Conservation (phyloP, 2,113 vertebrate species). For the Leptobrachium ailaonicum region DNA sequence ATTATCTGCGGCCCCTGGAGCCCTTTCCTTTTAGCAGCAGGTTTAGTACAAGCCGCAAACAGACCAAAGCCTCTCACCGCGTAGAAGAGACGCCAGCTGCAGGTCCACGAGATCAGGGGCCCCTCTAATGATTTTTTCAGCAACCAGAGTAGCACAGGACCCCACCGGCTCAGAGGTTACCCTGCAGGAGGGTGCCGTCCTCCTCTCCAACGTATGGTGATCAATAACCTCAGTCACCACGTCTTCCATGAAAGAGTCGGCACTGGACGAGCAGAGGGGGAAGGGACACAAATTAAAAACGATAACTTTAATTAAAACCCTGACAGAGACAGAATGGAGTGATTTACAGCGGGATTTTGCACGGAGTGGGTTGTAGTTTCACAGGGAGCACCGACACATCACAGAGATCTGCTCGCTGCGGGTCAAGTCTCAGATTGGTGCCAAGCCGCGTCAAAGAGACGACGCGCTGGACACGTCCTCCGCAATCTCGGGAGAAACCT, state of each 20-base stretch:
- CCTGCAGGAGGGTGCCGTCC: conserved; percentile 58
- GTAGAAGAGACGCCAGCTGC: conserved; percentile 76
- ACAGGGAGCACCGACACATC: no score
- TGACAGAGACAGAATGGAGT: no score
- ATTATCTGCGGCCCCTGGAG: background rate
- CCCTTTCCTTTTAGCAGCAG: background rate
- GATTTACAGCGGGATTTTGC: no score
- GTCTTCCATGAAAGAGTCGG: conserved; percentile 75
- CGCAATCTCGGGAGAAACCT: no score
- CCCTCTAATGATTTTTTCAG: conserved; percentile 78
- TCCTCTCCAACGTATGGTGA: conserved; percentile 77
- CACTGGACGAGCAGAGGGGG: conserved; percentile 51
- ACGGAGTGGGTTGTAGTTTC: no score
- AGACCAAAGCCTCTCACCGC: conserved; percentile 67
- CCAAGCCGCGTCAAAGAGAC: no score
- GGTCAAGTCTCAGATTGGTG: no score
- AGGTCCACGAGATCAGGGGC: conserved; percentile 77
- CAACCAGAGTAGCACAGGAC: conserved; percentile 87
- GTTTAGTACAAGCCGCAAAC: no score
- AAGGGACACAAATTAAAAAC: background rate
- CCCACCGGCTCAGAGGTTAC: conserved; percentile 80
- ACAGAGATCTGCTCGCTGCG: no score
- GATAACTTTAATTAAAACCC: no score
- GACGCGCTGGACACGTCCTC: no score
- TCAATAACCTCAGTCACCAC: conserved; percentile 84